These are phyloP conservation scores for Rhagoletis zephyria DNA, from an alignment of 1,140 invertebrate genomes.

Conservation along the genomic window DNA sequence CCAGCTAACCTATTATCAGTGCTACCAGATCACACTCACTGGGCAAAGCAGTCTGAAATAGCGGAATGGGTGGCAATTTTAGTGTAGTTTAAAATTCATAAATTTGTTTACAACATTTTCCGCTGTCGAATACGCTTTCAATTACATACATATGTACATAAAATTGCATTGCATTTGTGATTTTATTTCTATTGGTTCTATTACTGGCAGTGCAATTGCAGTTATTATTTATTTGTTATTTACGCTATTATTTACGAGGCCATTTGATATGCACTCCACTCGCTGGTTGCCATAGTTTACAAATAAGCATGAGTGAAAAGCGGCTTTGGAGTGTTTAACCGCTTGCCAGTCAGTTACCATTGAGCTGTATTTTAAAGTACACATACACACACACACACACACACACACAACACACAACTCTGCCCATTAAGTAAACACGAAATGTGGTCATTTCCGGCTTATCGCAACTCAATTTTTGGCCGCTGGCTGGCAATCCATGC, in stretches of 20 bases:
- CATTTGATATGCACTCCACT: slow-evolving; percentile 6
- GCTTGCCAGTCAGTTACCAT: background rate
- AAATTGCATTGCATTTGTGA: background rate
- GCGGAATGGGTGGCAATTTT: background rate
- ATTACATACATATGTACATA: background rate
- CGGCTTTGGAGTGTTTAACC: background rate
- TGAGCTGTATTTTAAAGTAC: slow-evolving; percentile 1
- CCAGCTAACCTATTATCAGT: too few species aligned
- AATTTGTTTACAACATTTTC: slow-evolving; percentile 42
- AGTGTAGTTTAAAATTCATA: background rate
- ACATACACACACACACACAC: background rate
- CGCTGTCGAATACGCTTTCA: background rate
- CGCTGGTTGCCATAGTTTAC: background rate
- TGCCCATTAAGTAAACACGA: slow-evolving; percentile 38
- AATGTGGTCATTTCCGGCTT: slow-evolving; percentile 50
- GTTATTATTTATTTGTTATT: slow-evolving; percentile 8
- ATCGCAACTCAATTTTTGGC: background rate
- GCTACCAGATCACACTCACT: too few species aligned
- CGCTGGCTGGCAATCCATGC: background rate
- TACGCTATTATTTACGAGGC: slow-evolving; percentile 11
- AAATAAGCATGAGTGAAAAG: background rate
- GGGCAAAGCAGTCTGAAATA: too few species aligned
- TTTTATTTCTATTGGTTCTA: slow-evolving; percentile 4
- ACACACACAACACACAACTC: background rate
- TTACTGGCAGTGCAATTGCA: background rate